Evolutionary conservation across 2,888 invertebrate genomes (phyloP).

Genomic region (Pimpla rufipes): DNA sequence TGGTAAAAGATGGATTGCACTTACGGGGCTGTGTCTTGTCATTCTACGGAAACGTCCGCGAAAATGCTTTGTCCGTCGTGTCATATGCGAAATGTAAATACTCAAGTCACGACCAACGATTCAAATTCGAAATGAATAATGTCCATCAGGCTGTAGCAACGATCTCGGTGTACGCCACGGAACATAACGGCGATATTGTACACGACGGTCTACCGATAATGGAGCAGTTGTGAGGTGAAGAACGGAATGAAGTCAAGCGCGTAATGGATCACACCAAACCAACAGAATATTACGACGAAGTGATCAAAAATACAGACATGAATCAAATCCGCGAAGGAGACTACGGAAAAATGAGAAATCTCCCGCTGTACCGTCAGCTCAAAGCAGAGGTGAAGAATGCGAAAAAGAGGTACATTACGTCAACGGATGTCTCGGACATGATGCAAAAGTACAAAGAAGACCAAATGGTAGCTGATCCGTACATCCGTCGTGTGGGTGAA

Average conservation of each 20-base stretch:
- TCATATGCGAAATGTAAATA: constrained; percentile 2
- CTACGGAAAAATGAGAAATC: constrained; percentile 6
- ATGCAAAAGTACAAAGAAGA: constrained; percentile 19
- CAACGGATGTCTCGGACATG: constrained; percentile 18
- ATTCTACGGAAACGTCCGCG: constrained; percentile 13
- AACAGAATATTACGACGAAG: constrained; percentile 17
- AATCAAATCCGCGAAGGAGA: background rate
- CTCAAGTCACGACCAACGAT: background rate
- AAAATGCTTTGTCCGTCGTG: constrained; percentile 10
- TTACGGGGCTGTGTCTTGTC: constrained; percentile 14
- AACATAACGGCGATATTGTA: background rate
- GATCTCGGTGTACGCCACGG: background rate
- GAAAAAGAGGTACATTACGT: too few species aligned
- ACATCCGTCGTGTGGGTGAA: constrained; percentile 7
- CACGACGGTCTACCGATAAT: constrained; percentile 1
- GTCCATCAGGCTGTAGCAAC: background rate
- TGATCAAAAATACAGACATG: background rate
- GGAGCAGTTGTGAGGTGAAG: constrained; percentile 9
- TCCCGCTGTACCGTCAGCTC: constrained; percentile 15
- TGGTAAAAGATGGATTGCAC: constrained; percentile 4
- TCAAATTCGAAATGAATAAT: constrained; percentile 7
- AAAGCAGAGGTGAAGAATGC: background rate
- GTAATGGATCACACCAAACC: constrained; percentile 1
- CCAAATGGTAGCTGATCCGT: constrained; percentile 14
- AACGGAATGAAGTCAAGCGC: constrained; percentile 9